Evolutionary conservation across 2,797 vertebrate species (phyloP), one percentile per base, ranked within the genome.

Genomic region (Peromyscus melanophrys): DNA sequence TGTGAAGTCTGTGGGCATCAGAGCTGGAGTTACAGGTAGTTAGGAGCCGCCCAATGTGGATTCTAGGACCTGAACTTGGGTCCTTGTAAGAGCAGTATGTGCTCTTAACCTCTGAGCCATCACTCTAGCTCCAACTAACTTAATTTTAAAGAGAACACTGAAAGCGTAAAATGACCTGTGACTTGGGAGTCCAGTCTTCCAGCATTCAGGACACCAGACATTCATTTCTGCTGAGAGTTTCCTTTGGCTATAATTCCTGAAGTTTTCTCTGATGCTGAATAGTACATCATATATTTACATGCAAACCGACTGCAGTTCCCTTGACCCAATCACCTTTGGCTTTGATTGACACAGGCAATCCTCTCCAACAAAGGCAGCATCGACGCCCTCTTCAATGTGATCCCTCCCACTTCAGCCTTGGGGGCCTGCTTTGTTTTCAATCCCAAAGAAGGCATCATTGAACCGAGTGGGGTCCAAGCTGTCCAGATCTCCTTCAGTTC

Each of bases 331-430:
- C 46, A 6, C 57, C 86, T 87, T 78, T 92, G 27, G 9, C 75
- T 92, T 95, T 94, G 81, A 46, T 85, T 97, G n/a, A 49, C 92
- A 61, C 96, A 99, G 99, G 98, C 98, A 0, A 6, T 99, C 49
- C 96, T 99, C 7, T 98, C 96, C 23, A 99, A 99, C 98, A 98
- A 96, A 95, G 99, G 99, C n/a, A 97, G 98, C 94, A 99, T 99
- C 0, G 98, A 99, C 46, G 99, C 99, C 80, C 82, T 98, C 52
- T 99, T 99, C 98, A 98, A 10, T 31, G 71, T 99, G 94, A 90
- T 97, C 1, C 97, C 97, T 92, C 97, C 99, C 0, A 59, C 97
- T 82, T 98, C 99, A 1, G 93, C 98, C 0, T 95, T 99, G 86
- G 99, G 99, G 0, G 76, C 89, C 61, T 99, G 98, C 98, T 99